phyloP scores from a whole-genome alignment of 1,140 invertebrate species.

The Leptoteleia sp. region DNA sequence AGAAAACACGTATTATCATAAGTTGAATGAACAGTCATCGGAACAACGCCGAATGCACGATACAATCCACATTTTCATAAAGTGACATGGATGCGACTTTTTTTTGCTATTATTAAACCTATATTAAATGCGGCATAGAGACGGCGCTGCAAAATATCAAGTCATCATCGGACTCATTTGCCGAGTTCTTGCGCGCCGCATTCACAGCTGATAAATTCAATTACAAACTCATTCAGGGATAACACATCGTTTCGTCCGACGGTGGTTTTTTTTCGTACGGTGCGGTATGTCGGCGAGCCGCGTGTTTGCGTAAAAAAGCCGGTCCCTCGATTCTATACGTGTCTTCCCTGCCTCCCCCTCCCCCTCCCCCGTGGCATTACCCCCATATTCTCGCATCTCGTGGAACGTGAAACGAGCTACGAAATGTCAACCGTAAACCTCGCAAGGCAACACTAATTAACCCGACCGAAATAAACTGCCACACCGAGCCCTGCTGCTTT shows the following conservation, averaged over 20 bases:
- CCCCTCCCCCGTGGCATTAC: constrained; percentile 24
- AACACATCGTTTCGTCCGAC: constrained; percentile 56
- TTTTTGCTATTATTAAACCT: constrained; percentile 31
- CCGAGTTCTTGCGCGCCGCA: constrained; percentile 40
- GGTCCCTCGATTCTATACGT: constrained; percentile 60
- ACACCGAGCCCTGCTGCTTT: constrained; percentile 69
- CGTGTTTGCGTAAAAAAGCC: constrained; percentile 78
- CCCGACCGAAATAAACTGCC: constrained; percentile 80
- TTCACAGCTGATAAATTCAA: constrained; percentile 66
- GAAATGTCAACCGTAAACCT: constrained; percentile 82
- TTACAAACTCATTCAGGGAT: constrained; percentile 64
- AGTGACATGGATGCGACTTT: neutral
- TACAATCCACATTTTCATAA: too few relatives aligned
- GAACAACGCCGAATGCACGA: too few relatives aligned
- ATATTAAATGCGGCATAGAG: constrained; percentile 9
- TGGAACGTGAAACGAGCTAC: constrained; percentile 75
- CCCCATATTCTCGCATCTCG: constrained; percentile 60
- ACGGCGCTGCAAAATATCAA: constrained; percentile 36
- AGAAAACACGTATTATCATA: too few relatives aligned
- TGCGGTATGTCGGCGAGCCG: constrained; percentile 74
- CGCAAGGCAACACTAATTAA: constrained; percentile 81
- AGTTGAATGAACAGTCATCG: too few relatives aligned
- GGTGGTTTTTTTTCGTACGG: constrained; percentile 51
- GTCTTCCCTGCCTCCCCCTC: constrained; percentile 29
- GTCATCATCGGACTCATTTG: constrained; percentile 60